A percentile compares a stretch with the other conserved stretches of the same genome.
Evolutionary conservation across 2,797 vertebrate genomes (phyloP).

Genomic region (Zenarchopterus dispar): DNA sequence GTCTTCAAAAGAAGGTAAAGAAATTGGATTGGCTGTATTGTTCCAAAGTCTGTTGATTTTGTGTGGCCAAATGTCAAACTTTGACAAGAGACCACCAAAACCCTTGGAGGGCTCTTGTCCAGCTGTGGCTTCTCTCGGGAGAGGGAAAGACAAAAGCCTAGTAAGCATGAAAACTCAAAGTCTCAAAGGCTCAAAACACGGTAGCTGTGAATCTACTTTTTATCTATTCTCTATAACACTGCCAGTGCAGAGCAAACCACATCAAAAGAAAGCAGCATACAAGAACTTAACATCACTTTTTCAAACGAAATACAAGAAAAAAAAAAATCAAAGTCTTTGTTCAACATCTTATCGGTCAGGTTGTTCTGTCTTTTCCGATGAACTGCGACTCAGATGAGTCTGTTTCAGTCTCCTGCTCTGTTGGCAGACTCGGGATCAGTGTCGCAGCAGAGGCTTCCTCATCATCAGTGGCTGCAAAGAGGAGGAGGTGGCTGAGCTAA

Average conservation of each 20-base stretch:
- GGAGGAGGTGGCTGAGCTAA: constrained; percentile 97
- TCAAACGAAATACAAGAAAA: constrained; percentile 4
- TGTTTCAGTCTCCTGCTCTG: constrained; percentile 76
- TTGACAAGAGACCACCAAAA: constrained; percentile 38
- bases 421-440: constrained; percentile 92
- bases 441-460: constrained; percentile 88
- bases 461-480: constrained; percentile 99
- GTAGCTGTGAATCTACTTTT: constrained; percentile 2
- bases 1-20: constrained; percentile 12
- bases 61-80: constrained; percentile 33
- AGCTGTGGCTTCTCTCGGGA: constrained; percentile 38
- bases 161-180: constrained; percentile 15
- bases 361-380: constrained; percentile 74
- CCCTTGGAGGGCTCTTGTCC: constrained; percentile 26
- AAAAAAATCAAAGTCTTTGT: constrained; percentile 26
- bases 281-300: neutral
- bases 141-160: constrained; percentile 21
- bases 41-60: constrained; percentile 35
- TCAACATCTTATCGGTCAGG: constrained; percentile 45
- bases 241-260: neutral
- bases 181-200: constrained; percentile 7
- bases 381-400: constrained; percentile 47
- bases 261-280: constrained; percentile 18
- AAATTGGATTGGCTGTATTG: constrained; percentile 26
- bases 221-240: neutral